Evolutionary conservation across 2,888 invertebrate genomes (phyloP), one percentile per base, ranked within the genome.

Genomic region (Sesamia inferens): DNA sequence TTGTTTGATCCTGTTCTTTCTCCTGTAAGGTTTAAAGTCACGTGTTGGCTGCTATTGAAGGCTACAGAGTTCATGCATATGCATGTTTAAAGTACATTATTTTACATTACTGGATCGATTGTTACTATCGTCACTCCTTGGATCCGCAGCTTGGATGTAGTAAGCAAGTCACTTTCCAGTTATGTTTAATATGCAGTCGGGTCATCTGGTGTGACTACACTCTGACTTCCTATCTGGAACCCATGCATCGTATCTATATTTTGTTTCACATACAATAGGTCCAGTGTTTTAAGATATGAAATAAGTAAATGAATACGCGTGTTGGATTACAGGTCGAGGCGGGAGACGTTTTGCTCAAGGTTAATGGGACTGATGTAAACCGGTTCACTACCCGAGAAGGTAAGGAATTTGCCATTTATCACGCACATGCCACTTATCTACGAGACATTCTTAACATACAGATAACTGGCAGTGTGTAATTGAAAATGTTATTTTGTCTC

Each of bases 371-470:
- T 92, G 98, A 99, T 96, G 99, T 99, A 91, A 98, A 98, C 96
- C 97, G 98, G 96, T 98, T 98, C 96, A 98, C 98, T 95, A 99
- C 98, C 93, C 98, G 98, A 97, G 99, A 99, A 97, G 98, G 98
- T 98, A 96, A 97, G 96, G 93, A 90, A 93, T 93, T 92, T 89
- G 93, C 91, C 89, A 92, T 92, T 94, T 94, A 93, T 92, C 92
- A 93, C 89, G 86, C 90, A 90, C 90, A 89, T 87, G 89, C 90
- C 88, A 90, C 89, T 92, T 91, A 89, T 91, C 90, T 88, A 89
- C 86, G 84, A 86, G 85, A 87, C 86, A 86, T 85, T 88, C 85
- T 85, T 84, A 85, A 87, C 86, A 74, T 77, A 85, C 76, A 87
- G 89, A 89, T 90, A 87, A 87, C 87, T 85, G 82, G 75, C 77